A percentile compares a stretch with the other conserved stretches of the same genome.
Evolutionary conservation across 92 coral and sea anemone genomes (phyloP).

Genomic region (Paragorgia papillata): DNA sequence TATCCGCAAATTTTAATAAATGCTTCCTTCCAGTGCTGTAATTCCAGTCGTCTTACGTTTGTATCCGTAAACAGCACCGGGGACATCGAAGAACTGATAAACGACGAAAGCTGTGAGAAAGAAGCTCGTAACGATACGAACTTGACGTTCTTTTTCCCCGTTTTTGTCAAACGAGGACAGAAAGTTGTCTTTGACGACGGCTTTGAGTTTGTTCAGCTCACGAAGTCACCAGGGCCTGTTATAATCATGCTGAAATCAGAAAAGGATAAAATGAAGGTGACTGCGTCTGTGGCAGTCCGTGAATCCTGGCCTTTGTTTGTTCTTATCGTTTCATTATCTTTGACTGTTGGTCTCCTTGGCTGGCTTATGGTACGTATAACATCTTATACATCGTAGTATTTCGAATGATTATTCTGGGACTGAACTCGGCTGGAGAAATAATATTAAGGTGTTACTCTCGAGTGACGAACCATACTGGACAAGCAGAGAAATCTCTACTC

Average conservation of each 20-base stretch:
- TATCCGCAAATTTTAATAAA: conserved; percentile 16
- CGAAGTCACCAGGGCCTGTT: conserved; percentile 30
- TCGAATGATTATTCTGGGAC: no score
- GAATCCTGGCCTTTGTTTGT: conserved; percentile 34
- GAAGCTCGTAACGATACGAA: conserved; percentile 11
- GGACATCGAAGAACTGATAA: conserved; percentile 34
- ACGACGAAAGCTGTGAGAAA: conserved; percentile 21
- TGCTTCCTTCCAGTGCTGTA: conserved; percentile 19
- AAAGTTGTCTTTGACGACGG: conserved; percentile 33
- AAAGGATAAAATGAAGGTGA: conserved; percentile 32
- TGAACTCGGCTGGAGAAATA: no score
- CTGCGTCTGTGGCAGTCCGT: conserved; percentile 31
- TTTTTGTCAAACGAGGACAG: conserved; percentile 21
- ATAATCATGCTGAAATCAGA: conserved; percentile 30
- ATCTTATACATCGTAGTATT: no score
- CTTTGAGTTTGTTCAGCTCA: conserved; percentile 22
- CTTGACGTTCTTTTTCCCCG: conserved; percentile 34
- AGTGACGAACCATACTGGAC: no score
- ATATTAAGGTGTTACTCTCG: no score
- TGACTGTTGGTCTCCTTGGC: conserved; percentile 29
- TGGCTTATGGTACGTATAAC: conserved; percentile 41
- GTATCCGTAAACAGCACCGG: conserved; percentile 1
- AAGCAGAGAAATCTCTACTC: no score
- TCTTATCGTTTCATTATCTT: conserved; percentile 12
- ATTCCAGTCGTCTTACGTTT: conserved; percentile 1